Percentiles rank a stretch among this genome's conserved stretches.
Conservation (phyloP, 2,113 vertebrate species). For the Xiphorhynchus elegans region DNA sequence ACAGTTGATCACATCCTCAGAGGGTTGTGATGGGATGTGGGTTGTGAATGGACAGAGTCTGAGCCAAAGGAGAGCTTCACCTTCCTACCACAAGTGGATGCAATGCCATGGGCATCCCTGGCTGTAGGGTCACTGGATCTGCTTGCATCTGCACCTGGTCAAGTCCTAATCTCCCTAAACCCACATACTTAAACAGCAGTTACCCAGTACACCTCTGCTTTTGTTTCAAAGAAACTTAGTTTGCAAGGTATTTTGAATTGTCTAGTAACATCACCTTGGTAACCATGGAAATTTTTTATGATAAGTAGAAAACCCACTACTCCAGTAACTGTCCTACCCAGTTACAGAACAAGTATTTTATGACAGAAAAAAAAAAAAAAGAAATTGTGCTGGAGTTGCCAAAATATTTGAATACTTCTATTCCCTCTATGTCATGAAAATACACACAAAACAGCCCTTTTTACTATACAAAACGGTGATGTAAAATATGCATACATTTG, state of each 20-base stretch:
- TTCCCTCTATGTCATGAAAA: background rate
- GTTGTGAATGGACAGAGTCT: background rate
- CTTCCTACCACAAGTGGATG: fast-evolving
- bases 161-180: background rate
- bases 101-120: background rate
- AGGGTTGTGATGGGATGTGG: background rate
- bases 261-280: background rate
- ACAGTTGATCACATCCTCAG: background rate
- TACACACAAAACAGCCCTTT: background rate
- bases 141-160: background rate
- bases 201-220: background rate
- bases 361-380: background rate
- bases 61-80: background rate
- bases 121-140: background rate
- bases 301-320: background rate
- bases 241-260: background rate
- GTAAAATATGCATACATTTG: background rate
- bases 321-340: background rate
- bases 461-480: background rate
- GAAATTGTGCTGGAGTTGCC: background rate
- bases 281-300: background rate
- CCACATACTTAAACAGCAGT: background rate
- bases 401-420: background rate
- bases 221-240: background rate
- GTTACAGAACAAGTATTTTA: background rate